Evolutionary conservation across 2,888 invertebrate genomes (phyloP).

Genomic region (Plagodis pulveraria): DNA sequence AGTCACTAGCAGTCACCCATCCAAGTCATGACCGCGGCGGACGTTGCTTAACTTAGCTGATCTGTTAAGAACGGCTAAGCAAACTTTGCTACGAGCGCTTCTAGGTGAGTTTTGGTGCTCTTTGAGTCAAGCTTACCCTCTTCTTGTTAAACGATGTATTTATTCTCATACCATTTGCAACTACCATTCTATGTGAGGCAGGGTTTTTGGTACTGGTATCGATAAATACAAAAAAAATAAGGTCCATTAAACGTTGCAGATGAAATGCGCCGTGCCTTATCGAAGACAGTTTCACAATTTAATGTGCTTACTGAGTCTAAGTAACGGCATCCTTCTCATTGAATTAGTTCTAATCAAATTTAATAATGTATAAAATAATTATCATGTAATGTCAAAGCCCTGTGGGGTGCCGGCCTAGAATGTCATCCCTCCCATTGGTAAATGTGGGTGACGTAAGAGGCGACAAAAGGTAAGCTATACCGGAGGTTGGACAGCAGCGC

Average conservation of each 20-base stretch:
- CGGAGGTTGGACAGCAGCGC: too few relatives aligned
- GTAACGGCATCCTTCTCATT: not conserved
- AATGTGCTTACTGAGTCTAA: conserved; percentile 16
- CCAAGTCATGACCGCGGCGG: too few relatives aligned
- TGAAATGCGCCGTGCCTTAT: conserved; percentile 31
- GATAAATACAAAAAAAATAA: conserved; percentile 27
- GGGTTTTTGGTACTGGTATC: conserved; percentile 22
- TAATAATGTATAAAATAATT: too few relatives aligned
- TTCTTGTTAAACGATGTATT: conserved; percentile 16
- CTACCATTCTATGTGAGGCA: conserved; percentile 29
- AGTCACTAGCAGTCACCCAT: too few relatives aligned
- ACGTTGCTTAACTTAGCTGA: too few relatives aligned
- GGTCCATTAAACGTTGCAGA: conserved; percentile 20
- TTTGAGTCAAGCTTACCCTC: conserved; percentile 29
- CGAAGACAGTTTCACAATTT: conserved; percentile 21
- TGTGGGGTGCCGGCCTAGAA: too few relatives aligned
- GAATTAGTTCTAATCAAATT: not conserved
- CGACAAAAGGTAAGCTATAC: too few relatives aligned
- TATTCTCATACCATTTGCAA: conserved; percentile 32
- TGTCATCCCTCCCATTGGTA: too few relatives aligned
- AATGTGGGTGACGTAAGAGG: too few relatives aligned
- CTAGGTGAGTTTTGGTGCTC: conserved; percentile 7
- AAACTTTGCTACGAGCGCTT: too few relatives aligned
- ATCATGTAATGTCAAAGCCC: too few relatives aligned
- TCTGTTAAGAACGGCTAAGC: too few relatives aligned